Base-by-base conservation (phyloP, 2,888 invertebrate genomes). In the Dicyrtomina minuta region DNA sequence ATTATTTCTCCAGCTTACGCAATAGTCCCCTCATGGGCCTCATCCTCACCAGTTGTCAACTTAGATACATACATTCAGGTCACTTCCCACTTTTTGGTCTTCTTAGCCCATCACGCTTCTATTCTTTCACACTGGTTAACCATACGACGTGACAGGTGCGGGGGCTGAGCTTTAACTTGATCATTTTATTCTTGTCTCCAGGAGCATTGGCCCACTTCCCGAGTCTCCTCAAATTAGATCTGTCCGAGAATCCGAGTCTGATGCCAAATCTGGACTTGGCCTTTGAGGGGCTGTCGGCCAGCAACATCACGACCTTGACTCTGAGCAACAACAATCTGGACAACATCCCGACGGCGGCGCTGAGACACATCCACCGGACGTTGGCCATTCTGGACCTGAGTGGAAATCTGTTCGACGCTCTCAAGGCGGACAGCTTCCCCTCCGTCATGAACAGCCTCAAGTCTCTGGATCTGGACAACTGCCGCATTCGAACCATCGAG, bases 1-100 rank as follows among this genome's bases (percentile, higher is more conserved):
- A 70, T 66, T 75, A 74, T 70, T 78, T 75, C 64, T 72, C 71
- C 12, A 72, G 73, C 5, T 20, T 78, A 13, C 55, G 75, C 26
- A 10, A 70, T 0, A 75, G 75, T 64, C 70, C 68, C 12, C 0
- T 75, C 10, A 62, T 8, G 2, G 0, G 44, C 10, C 49, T 78
- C 1, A 70, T 41, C 20, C 56, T 76, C n/a, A 51, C 59, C 2
- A 65, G 70, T 24, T 74, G 66, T 51, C 58, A 69, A 22, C 69
- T 78, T 6, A 33, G 64, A 12, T 24, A 24, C 12, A 70, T 78
- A 55, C 62, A 73, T 53, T 58, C 69, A 69, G 73, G 78, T 75
- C 71, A 65, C n/a, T 5, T 33, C 33, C 33, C 33, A 3, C 33
- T 33, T 8, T 33, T 33, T 33, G 56, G n/a, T n/a, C n/a, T n/a